A percentile compares a stretch with the other conserved stretches of the same genome.
These are phyloP conservation scores for Pyxicephalus adspersus DNA, from an alignment of 2,113 vertebrate genomes.

Conservation along the genomic window DNA sequence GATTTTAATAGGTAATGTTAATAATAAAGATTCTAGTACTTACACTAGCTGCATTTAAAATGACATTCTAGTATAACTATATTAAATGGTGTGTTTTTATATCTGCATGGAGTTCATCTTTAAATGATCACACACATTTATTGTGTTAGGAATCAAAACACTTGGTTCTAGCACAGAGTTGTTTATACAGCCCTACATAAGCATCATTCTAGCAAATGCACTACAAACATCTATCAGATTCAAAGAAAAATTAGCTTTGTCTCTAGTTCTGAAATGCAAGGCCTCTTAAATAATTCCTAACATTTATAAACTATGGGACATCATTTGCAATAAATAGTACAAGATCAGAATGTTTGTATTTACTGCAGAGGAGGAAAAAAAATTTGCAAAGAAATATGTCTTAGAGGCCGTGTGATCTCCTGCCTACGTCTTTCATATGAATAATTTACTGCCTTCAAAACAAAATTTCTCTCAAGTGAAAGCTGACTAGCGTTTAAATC, in stretches of 20 bases:
- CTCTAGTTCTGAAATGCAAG: background rate
- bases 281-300: conserved; percentile 21
- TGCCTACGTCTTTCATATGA: conserved; percentile 41
- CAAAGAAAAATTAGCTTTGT: background rate
- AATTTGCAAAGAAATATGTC: conserved; percentile 37
- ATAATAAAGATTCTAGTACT: no score
- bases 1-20: no score
- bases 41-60: no score
- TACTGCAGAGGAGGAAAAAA: conserved; percentile 30
- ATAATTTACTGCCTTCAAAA: conserved; percentile 53
- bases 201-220: background rate
- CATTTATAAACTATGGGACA: conserved; percentile 25
- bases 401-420: conserved; percentile 29
- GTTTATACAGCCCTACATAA: background rate
- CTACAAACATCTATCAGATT: background rate
- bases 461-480: conserved; percentile 43
- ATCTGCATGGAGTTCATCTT: no score
- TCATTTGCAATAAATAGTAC: conserved; percentile 31
- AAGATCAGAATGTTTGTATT: conserved; percentile 41
- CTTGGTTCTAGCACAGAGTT: no score
- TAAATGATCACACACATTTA: no score
- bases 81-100: no score
- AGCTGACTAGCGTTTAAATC: conserved; percentile 51
- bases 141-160: no score
- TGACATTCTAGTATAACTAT: no score